Evolutionary conservation across 2,888 invertebrate genomes (phyloP), one percentile per base, ranked within the genome.

Genomic region (Andrena trimmerana): DNA sequence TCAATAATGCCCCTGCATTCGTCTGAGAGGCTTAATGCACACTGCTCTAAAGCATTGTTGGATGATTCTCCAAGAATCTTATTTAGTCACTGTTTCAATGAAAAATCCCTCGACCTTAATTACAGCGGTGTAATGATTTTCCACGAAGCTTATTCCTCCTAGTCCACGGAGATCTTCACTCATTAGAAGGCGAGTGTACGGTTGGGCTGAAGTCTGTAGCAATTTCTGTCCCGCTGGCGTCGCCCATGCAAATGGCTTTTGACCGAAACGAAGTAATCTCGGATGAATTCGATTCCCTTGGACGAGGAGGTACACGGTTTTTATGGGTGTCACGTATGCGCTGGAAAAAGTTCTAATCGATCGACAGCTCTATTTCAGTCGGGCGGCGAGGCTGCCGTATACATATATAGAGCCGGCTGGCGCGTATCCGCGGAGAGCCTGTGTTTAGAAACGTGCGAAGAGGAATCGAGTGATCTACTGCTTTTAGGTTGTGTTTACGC

Each of bases 401-500:
- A 57, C 29, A 73, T 50, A 67, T 59, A 63, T 57, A 76, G 66
- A 48, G 27, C 60, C 31, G 31, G 33, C 7, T 31, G 33, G 63
- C 67, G 57, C 72, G 77, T 80, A 66, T 72, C 75, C 75, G 82
- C 80, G 80, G 80, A 54, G 63, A 42, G 29, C 69, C 24, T 60
- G 81, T 81, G 88, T 86, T 88, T 83, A 78, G 86, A 84, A 85
- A 86, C 62, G 72, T 62, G 78, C 75, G 81, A 81, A 77, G 84
- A 85, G 85, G 81, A 85, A 82, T 70, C 78, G 85, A 68, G 85
- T 88, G 87, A 88, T 88, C 87, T 89, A 88, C 86, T 80, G 88
- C 89, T 88, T 89, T 88, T 84, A 89, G 87, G 89, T 78, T 81
- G 75, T 89, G 89, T 89, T 89, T 89, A 89, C 89, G 89, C 81